Conservation (phyloP, 1,140 invertebrate genomes). For the Solenopsis invicta region DNA sequence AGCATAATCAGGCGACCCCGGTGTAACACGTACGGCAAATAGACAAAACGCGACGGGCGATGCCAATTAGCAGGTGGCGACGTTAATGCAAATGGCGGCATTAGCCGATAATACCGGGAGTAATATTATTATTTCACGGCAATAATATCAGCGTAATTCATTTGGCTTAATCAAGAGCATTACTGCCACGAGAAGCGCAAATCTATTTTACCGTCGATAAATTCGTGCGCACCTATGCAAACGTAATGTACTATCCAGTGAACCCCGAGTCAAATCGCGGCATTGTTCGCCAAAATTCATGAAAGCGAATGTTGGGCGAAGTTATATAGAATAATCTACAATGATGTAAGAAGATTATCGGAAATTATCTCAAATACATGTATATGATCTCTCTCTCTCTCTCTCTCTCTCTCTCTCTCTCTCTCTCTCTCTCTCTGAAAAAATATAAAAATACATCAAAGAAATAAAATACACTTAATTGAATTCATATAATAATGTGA, state of each 20-base stretch:
- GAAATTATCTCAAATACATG: background rate
- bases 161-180: slow-evolving; percentile 78
- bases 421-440: background rate
- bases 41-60: slow-evolving; percentile 63
- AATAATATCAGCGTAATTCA: slow-evolving; percentile 80
- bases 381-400: background rate
- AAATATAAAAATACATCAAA: background rate
- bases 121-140: slow-evolving; percentile 79
- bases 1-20: slow-evolving; percentile 28
- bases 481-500: background rate
- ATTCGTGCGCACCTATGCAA: slow-evolving; percentile 67
- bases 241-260: slow-evolving; percentile 5
- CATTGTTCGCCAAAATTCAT: slow-evolving; percentile 58
- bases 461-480: background rate
- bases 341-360: slow-evolving; percentile 21
- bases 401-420: background rate
- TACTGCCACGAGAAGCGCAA: slow-evolving; percentile 65
- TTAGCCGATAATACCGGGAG: slow-evolving; percentile 75
- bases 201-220: slow-evolving; percentile 75
- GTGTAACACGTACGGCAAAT: slow-evolving; percentile 55
- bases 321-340: background rate
- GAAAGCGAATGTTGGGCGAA: background rate
- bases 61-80: slow-evolving; percentile 64
- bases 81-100: slow-evolving; percentile 74
- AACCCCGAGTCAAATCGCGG: slow-evolving; percentile 14